A percentile compares a stretch with the other conserved stretches of the same genome.
phyloP scores from a whole-genome alignment of 1,140 invertebrate species.

The Zaprionus africanus region DNA sequence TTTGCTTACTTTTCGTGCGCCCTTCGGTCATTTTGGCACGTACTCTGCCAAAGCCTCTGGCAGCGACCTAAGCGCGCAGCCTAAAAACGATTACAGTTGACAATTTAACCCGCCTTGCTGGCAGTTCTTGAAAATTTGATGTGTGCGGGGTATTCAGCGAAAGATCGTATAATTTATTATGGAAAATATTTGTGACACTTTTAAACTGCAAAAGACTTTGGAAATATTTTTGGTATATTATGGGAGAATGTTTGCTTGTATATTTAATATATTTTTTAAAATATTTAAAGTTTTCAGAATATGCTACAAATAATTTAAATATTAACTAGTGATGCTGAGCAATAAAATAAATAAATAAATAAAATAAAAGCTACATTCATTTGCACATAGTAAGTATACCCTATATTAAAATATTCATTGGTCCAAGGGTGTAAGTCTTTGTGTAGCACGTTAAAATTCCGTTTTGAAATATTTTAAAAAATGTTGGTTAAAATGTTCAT shows the following conservation, averaged over 20 bases:
- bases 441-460: too few species aligned
- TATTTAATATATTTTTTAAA: too few species aligned
- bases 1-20: slow-evolving; percentile 22
- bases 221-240: neutral
- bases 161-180: neutral
- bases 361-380: too few species aligned
- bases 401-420: too few species aligned
- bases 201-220: neutral
- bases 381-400: too few species aligned
- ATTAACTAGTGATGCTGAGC: too few species aligned
- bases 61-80: slow-evolving; percentile 28
- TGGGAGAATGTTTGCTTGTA: neutral
- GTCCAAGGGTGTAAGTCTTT: too few species aligned
- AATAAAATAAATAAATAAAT: too few species aligned
- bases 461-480: neutral
- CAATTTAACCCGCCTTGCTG: slow-evolving; percentile 22
- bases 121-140: slow-evolving; percentile 13
- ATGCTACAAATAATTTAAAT: too few species aligned
- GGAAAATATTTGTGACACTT: neutral
- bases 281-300: too few species aligned
- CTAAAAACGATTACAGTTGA: slow-evolving; percentile 22
- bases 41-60: slow-evolving; percentile 14
- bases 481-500: neutral
- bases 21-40: slow-evolving; percentile 60
- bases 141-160: neutral